Conservation (phyloP, 2,113 vertebrate genomes). For the Gila orcuttii region DNA sequence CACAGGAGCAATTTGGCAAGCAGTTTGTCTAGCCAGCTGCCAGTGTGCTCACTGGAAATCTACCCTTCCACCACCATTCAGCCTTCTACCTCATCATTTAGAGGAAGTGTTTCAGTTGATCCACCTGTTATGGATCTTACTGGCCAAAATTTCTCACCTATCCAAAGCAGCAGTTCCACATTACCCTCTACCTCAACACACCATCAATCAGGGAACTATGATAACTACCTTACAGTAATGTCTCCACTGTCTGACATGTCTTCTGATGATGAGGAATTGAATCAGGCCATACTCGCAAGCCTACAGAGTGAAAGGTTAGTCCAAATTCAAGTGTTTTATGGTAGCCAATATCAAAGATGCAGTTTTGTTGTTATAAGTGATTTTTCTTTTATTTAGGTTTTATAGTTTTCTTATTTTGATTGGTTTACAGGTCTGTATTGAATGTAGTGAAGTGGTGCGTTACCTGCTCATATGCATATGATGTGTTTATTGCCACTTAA, state of each 20-base stretch:
- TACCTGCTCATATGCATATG: no score
- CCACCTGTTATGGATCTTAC: not conserved
- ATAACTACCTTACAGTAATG: not conserved
- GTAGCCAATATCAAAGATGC: no score
- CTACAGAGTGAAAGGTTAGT: conserved; percentile 16
- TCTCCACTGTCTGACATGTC: conserved; percentile 20
- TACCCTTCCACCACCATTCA: not conserved
- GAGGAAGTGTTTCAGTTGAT: not conserved
- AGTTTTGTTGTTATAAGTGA: no score
- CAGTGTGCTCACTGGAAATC: not conserved
- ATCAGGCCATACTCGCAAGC: not conserved
- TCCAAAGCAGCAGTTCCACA: not conserved
- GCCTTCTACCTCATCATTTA: not conserved
- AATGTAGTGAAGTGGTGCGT: no score
- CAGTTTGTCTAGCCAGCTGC: no score
- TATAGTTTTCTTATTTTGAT: no score
- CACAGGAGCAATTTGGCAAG: no score
- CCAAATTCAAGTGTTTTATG: no score
- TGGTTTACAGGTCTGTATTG: no score
- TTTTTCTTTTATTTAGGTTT: no score
- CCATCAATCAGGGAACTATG: not conserved
- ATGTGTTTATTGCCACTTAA: no score
- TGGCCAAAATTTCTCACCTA: not conserved
- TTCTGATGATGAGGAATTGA: conserved; percentile 31
- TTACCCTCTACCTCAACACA: not conserved